phyloP scores from a whole-genome alignment of 2,888 invertebrate species.

The Spisula subtruncata region DNA sequence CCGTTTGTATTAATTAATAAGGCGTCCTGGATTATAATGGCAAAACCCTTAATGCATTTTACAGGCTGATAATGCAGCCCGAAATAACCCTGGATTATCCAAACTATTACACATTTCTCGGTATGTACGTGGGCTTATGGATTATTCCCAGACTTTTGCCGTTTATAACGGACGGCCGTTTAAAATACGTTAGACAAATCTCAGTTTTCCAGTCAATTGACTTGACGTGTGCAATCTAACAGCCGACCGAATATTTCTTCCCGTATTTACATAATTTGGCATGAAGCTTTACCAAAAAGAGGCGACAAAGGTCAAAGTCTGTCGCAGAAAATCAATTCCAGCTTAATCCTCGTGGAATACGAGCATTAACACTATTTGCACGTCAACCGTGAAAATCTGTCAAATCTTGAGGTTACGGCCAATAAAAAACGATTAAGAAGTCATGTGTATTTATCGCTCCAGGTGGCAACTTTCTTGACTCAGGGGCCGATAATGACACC shows the following conservation, averaged over 20 bases:
- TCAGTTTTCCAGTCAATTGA: constrained; percentile 9
- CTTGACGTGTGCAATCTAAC: constrained; percentile 2
- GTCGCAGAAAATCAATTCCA: background rate
- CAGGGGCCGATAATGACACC: too few species aligned
- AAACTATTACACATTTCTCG: too few species aligned
- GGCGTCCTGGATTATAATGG: too few species aligned
- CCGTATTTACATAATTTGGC: constrained; percentile 23
- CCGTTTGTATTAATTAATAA: too few species aligned
- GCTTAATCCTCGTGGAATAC: background rate
- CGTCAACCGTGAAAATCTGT: background rate
- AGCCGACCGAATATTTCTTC: constrained; percentile 4
- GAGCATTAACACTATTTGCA: background rate
- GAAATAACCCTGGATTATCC: too few species aligned
- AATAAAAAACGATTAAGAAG: background rate
- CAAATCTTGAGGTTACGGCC: background rate
- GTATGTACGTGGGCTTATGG: background rate
- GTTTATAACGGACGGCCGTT: background rate
- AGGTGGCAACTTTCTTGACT: too few species aligned
- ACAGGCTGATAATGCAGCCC: too few species aligned
- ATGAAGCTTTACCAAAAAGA: constrained; percentile 2
- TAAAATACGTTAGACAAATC: background rate
- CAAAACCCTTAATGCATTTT: too few species aligned
- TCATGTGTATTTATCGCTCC: background rate
- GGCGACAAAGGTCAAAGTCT: constrained; percentile 5
- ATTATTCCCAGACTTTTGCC: background rate